A percentile compares a stretch with the other conserved stretches of the same genome.
These are phyloP conservation scores for Temnothorax longispinosus DNA, from an alignment of 1,140 invertebrate species.

Conservation along the genomic window DNA sequence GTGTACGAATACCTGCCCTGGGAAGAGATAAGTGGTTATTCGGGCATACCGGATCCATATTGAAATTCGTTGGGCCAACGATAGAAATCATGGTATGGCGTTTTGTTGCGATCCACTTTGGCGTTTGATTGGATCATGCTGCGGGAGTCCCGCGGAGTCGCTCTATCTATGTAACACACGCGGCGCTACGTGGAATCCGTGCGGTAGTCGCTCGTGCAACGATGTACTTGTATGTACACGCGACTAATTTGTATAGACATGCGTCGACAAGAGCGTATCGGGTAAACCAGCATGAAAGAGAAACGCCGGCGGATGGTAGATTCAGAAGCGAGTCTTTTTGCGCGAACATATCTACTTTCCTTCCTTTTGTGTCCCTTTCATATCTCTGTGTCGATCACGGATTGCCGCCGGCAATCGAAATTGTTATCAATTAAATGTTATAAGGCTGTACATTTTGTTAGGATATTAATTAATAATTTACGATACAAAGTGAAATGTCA, in stretches of 20 bases:
- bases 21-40: constrained; percentile 75
- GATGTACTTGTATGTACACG: constrained; percentile 30
- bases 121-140: constrained; percentile 82
- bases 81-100: constrained; percentile 75
- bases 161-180: constrained; percentile 54
- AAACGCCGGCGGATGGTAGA: constrained; percentile 60
- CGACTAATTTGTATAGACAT: constrained; percentile 29
- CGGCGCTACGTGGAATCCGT: constrained; percentile 13
- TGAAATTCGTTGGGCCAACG: constrained; percentile 81
- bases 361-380: constrained; percentile 17
- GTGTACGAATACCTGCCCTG: constrained; percentile 59
- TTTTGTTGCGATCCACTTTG: constrained; percentile 81
- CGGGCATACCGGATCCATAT: constrained; percentile 75
- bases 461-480: constrained; percentile 8
- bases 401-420: constrained; percentile 40
- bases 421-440: constrained; percentile 43
- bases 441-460: not conserved
- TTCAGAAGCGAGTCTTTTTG: constrained; percentile 70
- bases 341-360: constrained; percentile 23
- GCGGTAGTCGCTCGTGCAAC: not conserved
- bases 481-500: not conserved
- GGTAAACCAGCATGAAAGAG: constrained; percentile 24
- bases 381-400: constrained; percentile 47
- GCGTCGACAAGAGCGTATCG: constrained; percentile 38
- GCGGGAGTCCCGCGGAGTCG: constrained; percentile 64